A percentile compares a stretch with the other conserved stretches of the same genome.
Conservation (phyloP, 2,113 vertebrate species). For the Podarcis raffonei region DNA sequence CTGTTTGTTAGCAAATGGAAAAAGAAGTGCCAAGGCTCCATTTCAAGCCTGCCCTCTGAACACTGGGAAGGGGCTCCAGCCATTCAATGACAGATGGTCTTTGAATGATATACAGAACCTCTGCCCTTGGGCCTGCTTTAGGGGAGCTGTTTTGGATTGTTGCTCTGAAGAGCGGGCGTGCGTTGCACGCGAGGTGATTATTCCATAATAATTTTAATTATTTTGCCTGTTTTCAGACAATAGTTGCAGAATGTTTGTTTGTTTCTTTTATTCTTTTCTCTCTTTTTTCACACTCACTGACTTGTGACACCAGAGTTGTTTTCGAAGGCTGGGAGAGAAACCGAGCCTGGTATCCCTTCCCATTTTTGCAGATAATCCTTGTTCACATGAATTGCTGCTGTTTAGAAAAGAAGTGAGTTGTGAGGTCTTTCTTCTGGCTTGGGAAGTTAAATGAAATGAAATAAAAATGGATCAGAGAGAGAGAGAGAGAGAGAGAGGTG, state of each 20-base stretch:
- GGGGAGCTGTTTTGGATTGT: slow-evolving; percentile 90
- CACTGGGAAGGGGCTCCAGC: slow-evolving; percentile 80
- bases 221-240: slow-evolving; percentile 86
- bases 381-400: slow-evolving; percentile 81
- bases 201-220: slow-evolving; percentile 90
- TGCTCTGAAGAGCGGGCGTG: slow-evolving; percentile 86
- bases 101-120: slow-evolving; percentile 93
- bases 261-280: background rate
- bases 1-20: slow-evolving; percentile 89
- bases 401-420: slow-evolving; percentile 76
- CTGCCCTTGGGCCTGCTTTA: slow-evolving; percentile 88
- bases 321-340: slow-evolving; percentile 40
- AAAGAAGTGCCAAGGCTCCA: slow-evolving; percentile 83
- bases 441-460: slow-evolving; percentile 39
- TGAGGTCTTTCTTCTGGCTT: slow-evolving; percentile 66
- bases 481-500: slow-evolving; percentile 25
- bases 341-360: slow-evolving; percentile 80
- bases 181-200: slow-evolving; percentile 88
- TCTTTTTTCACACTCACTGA: slow-evolving; percentile 80
- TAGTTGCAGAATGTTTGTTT: slow-evolving; percentile 78
- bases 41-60: slow-evolving; percentile 81
- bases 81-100: slow-evolving; percentile 95
- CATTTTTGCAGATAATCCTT: slow-evolving; percentile 74
- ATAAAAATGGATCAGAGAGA: slow-evolving; percentile 16
- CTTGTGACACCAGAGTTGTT: slow-evolving; percentile 82